phyloP scores from a whole-genome alignment of 1,140 invertebrate species.

The Hydropsyche tenuis region DNA sequence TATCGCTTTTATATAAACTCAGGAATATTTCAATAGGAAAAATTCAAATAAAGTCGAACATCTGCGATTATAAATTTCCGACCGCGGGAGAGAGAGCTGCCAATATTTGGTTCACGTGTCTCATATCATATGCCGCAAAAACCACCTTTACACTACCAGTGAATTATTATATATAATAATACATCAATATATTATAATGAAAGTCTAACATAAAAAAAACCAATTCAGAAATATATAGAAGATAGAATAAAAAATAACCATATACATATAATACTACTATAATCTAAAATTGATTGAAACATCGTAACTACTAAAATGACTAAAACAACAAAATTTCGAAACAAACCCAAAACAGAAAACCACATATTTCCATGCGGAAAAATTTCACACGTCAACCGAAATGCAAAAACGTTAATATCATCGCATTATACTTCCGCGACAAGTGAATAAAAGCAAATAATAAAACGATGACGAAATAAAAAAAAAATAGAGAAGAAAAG shows the following conservation, averaged over 20 bases:
- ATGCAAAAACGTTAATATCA: neutral
- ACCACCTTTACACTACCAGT: neutral
- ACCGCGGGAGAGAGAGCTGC: neutral
- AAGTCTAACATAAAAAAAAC: no score
- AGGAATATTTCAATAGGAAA: constrained; percentile 9
- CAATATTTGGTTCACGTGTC: constrained; percentile 22
- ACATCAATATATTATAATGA: no score
- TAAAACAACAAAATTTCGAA: no score
- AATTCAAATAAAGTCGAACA: constrained; percentile 27
- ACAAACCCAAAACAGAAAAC: neutral
- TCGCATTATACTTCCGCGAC: no score
- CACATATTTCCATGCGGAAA: neutral
- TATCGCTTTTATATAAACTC: neutral
- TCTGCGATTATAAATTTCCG: constrained; percentile 23
- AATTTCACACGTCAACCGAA: neutral
- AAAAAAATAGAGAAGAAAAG: constrained; percentile 1
- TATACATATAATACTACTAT: no score
- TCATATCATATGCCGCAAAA: constrained; percentile 14
- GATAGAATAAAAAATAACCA: no score
- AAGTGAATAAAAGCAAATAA: neutral
- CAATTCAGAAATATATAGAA: no score
- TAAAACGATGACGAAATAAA: neutral
- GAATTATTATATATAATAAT: constrained; percentile 1
- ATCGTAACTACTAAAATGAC: no score
- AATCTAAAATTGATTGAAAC: no score